These are phyloP conservation scores for Rhagonycha fulva DNA, from an alignment of 2,888 invertebrate species.

Conservation along the genomic window DNA sequence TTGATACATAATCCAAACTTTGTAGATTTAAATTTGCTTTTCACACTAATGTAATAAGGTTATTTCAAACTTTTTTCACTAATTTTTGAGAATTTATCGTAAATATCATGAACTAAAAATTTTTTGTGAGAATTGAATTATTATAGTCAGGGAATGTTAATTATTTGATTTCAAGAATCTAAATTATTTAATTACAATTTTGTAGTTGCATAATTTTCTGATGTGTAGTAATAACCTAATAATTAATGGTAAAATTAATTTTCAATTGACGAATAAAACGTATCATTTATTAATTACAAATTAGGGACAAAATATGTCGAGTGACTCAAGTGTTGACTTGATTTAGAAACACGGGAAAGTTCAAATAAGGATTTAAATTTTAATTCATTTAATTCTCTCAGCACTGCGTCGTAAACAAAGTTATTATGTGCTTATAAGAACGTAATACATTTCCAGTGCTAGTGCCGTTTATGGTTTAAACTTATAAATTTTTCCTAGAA, in stretches of 20 bases:
- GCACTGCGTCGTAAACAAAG: background rate
- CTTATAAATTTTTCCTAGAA: constrained; percentile 2
- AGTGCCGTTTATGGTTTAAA: background rate
- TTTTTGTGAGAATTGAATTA: too few relatives aligned
- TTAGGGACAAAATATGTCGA: background rate
- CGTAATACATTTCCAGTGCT: background rate
- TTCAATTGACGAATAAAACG: background rate
- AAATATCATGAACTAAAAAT: too few relatives aligned
- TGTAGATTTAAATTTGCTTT: too few relatives aligned
- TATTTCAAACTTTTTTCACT: too few relatives aligned
- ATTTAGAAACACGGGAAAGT: background rate
- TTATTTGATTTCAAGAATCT: too few relatives aligned
- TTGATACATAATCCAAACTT: too few relatives aligned
- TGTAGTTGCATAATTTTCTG: too few relatives aligned
- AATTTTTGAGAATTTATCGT: too few relatives aligned
- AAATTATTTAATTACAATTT: too few relatives aligned
- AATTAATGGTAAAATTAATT: background rate
- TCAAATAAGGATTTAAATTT: constrained; percentile 1
- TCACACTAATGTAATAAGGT: too few relatives aligned
- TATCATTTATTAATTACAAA: background rate
- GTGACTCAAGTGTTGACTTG: background rate
- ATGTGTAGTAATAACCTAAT: background rate
- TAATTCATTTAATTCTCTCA: background rate
- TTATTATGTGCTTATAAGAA: constrained; percentile 1
- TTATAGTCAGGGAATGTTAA: too few relatives aligned